A percentile compares a stretch with the other conserved stretches of the same genome.
Conservation (phyloP, 2,113 vertebrate genomes). For the Nesogale talazaci region DNA sequence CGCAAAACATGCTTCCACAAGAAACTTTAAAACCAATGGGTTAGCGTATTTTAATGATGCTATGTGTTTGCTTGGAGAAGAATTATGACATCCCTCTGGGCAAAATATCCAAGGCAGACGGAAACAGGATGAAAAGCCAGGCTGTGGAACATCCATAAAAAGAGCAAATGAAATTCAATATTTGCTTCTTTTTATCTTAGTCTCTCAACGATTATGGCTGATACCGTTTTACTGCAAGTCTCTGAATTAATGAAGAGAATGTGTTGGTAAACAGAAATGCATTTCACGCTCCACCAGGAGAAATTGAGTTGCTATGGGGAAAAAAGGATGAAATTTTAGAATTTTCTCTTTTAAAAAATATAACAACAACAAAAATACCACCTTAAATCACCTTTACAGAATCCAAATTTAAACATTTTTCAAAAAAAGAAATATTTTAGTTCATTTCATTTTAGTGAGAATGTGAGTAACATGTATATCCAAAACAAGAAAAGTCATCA, state of each 20-base stretch:
- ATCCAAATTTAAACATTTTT: conserved; percentile 9
- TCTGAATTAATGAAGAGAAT: conserved; percentile 63
- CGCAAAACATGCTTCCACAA: conserved; percentile 52
- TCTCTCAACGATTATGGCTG: conserved; percentile 56
- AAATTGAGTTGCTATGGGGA: conserved; percentile 19
- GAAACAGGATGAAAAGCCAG: background rate
- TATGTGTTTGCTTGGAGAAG: conserved; percentile 16
- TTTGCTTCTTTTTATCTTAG: background rate
- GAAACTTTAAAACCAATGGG: conserved; percentile 49
- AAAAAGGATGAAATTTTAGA: conserved; percentile 47
- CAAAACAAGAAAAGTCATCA: too few relatives aligned
- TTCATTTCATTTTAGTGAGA: background rate
- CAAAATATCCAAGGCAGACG: background rate
- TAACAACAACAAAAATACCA: background rate
- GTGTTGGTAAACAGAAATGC: conserved; percentile 49
- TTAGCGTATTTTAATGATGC: conserved; percentile 57
- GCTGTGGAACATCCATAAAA: background rate
- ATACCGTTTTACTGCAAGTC: conserved; percentile 28
- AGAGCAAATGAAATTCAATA: conserved; percentile 56
- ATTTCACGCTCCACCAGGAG: conserved; percentile 49
- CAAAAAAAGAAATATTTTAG: conserved; percentile 36
- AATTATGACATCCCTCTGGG: conserved; percentile 2
- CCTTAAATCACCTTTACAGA: background rate
- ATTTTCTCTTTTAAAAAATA: conserved; percentile 16
- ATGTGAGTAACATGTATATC: too few relatives aligned